phyloP scores from a whole-genome alignment of 1,140 invertebrate species.

The Gryllus bimaculatus region DNA sequence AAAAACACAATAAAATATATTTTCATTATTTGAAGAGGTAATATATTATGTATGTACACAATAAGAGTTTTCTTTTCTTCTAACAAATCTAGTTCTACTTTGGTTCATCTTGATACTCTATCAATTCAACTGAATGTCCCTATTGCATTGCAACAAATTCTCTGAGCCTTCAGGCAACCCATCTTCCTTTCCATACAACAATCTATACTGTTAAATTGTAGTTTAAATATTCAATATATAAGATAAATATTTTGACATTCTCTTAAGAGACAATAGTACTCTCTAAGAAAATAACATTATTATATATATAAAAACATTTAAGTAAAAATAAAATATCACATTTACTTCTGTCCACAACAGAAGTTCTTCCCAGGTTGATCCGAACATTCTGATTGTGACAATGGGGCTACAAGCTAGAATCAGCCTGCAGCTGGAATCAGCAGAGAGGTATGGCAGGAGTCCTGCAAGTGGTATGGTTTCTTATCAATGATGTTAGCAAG shows the following conservation, averaged over 20 bases:
- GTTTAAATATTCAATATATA: background rate
- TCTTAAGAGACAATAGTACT: background rate
- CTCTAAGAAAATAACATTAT: background rate
- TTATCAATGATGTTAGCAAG: background rate
- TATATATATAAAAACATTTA: conserved; percentile 2
- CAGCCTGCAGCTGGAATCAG: background rate
- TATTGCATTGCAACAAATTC: background rate
- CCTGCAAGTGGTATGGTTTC: background rate
- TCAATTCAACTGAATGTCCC: background rate
- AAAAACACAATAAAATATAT: conserved; percentile 2
- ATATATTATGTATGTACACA: conserved; percentile 2
- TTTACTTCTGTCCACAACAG: background rate
- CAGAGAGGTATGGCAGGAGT: background rate
- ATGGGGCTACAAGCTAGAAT: background rate
- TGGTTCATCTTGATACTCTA: background rate
- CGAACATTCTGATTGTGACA: background rate
- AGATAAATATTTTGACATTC: background rate
- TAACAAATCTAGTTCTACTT: background rate
- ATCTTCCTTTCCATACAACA: background rate
- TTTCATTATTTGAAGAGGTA: conserved; percentile 2
- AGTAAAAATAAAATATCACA: conserved; percentile 6
- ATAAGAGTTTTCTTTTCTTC: background rate
- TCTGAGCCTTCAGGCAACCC: background rate
- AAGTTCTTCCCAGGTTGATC: background rate
- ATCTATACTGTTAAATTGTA: background rate